Evolutionary conservation across 2,888 invertebrate species (phyloP).

Genomic region (Nomada lathburiana): DNA sequence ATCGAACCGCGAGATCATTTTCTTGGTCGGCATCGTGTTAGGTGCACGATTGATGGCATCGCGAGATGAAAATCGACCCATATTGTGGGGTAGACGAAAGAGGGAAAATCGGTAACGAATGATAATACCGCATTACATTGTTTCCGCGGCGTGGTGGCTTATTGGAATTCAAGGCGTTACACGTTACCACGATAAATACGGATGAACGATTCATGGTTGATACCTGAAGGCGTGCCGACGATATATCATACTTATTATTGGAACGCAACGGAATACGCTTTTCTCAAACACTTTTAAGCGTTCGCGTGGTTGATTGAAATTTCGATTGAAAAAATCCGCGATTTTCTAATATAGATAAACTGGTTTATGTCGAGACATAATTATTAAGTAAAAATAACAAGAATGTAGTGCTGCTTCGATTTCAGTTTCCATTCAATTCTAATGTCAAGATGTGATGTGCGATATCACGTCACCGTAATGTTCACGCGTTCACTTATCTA

Average conservation of each 20-base stretch:
- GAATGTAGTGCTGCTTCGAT: too few species aligned
- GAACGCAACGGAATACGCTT: constrained; percentile 47
- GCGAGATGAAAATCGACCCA: background rate
- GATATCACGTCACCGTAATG: too few species aligned
- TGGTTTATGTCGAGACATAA: background rate
- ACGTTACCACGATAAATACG: constrained; percentile 54
- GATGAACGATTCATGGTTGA: constrained; percentile 56
- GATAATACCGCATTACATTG: constrained; percentile 44
- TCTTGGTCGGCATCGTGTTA: too few species aligned
- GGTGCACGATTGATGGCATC: background rate
- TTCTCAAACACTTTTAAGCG: constrained; percentile 43
- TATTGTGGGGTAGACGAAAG: constrained; percentile 3
- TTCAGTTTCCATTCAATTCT: too few species aligned
- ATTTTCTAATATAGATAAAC: background rate
- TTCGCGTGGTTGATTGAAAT: constrained; percentile 26
- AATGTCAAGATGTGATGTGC: too few species aligned
- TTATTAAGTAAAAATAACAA: too few species aligned
- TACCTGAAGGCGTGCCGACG: constrained; percentile 46
- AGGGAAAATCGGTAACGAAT: constrained; percentile 39
- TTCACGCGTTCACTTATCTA: too few species aligned
- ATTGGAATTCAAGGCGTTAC: constrained; percentile 55
- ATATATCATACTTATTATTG: constrained; percentile 63
- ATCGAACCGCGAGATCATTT: too few species aligned
- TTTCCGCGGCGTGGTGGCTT: constrained; percentile 40
- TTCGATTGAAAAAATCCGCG: constrained; percentile 12